Evolutionary conservation across 2,113 vertebrate genomes (phyloP).

Genomic region (Rhinichthys klamathensis): DNA sequence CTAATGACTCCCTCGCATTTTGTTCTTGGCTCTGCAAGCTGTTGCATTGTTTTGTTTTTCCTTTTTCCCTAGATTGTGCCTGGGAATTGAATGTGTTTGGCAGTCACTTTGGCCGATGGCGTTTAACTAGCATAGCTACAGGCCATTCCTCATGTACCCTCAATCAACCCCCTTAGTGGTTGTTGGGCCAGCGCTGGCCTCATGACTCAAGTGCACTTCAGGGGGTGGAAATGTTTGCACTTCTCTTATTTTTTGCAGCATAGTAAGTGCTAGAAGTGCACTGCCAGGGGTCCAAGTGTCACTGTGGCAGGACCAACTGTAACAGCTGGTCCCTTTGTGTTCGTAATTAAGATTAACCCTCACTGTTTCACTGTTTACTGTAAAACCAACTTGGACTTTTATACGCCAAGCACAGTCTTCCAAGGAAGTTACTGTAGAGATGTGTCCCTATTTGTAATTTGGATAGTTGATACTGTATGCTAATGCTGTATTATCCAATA

Average conservation of each 20-base stretch:
- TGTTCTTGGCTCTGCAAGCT: constrained; percentile 48
- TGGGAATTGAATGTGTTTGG: constrained; percentile 50
- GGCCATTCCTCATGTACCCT: constrained; percentile 29
- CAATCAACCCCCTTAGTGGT: constrained; percentile 26
- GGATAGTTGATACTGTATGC: background rate
- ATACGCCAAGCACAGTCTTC: constrained; percentile 7
- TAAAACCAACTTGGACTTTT: constrained; percentile 46
- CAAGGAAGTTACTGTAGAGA: background rate
- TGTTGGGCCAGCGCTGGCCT: constrained; percentile 24
- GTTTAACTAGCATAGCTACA: constrained; percentile 37
- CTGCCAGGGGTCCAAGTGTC: constrained; percentile 42
- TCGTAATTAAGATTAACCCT: constrained; percentile 61
- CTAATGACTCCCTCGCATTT: constrained; percentile 35
- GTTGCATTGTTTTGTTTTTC: constrained; percentile 39
- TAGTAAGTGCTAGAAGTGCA: constrained; percentile 20
- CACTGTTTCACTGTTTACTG: constrained; percentile 62
- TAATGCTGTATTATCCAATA: background rate
- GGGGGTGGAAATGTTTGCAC: constrained; percentile 24
- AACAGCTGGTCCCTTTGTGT: constrained; percentile 67
- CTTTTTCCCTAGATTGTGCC: constrained; percentile 40
- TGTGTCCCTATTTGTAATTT: background rate
- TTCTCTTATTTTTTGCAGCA: constrained; percentile 15
- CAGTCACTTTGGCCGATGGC: constrained; percentile 34
- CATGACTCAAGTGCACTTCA: constrained; percentile 27
- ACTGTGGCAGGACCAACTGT: constrained; percentile 37